These are phyloP conservation scores for Pogonognathellus flavescens DNA, from an alignment of 1,140 invertebrate species.

Conservation along the genomic window DNA sequence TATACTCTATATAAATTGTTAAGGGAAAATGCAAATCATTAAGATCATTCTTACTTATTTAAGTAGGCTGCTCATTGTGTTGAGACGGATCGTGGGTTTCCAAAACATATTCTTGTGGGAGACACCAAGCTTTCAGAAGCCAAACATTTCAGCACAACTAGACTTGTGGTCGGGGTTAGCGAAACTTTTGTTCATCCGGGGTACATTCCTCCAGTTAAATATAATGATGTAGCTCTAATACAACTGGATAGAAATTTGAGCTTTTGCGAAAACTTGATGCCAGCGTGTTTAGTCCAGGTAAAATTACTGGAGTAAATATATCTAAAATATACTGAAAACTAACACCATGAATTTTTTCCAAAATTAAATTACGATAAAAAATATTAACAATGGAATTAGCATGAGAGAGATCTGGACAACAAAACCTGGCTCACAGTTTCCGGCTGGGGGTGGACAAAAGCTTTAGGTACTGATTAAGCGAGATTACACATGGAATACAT, in stretches of 20 bases:
- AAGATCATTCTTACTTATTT: not conserved
- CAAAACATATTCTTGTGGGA: not conserved
- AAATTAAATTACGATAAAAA: too few species aligned
- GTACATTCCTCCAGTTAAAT: not conserved
- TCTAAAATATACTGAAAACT: too few species aligned
- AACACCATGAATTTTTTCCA: too few species aligned
- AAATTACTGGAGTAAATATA: too few species aligned
- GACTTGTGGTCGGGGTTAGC: not conserved
- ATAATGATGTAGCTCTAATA: conserved; percentile 1
- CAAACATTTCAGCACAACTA: not conserved
- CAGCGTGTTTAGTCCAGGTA: conserved; percentile 1
- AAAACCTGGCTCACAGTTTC: conserved; percentile 7
- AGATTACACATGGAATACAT: too few species aligned
- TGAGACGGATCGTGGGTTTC: not conserved
- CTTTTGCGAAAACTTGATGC: not conserved
- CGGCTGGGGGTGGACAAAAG: not conserved
- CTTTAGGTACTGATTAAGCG: too few species aligned
- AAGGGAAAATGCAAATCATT: too few species aligned
- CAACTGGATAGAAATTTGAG: not conserved
- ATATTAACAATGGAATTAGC: too few species aligned
- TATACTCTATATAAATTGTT: not conserved
- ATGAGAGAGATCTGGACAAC: not conserved
- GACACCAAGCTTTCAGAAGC: not conserved
- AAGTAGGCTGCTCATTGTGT: conserved; percentile 4
- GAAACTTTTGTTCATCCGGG: not conserved